These are phyloP conservation scores for Epizoanthus rinbou DNA, from an alignment of 92 coral and sea anemone species.

Conservation along the genomic window DNA sequence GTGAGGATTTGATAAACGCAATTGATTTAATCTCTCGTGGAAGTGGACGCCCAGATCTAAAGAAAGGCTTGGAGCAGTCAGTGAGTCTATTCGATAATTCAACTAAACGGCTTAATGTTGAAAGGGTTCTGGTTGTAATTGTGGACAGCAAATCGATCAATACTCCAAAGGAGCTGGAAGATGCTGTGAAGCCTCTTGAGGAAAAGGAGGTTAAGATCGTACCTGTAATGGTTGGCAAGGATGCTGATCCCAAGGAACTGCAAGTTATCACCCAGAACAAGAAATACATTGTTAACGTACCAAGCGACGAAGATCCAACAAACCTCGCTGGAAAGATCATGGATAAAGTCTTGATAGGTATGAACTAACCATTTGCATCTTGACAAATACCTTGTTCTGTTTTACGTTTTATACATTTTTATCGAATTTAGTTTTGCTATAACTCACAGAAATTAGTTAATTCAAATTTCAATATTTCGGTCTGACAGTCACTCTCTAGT, in stretches of 20 bases:
- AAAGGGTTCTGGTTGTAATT: constrained; percentile 70
- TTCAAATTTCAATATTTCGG: no score
- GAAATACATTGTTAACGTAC: constrained; percentile 51
- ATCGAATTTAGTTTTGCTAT: no score
- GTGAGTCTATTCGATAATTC: constrained; percentile 52
- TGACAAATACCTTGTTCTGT: no score
- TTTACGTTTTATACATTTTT: no score
- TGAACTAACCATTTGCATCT: not conserved
- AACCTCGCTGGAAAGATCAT: constrained; percentile 74
- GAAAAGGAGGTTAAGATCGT: constrained; percentile 72
- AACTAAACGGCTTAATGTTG: constrained; percentile 61
- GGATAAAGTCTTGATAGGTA: constrained; percentile 68
- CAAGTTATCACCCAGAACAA: constrained; percentile 59
- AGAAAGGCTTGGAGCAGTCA: constrained; percentile 63
- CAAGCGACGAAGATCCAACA: constrained; percentile 55
- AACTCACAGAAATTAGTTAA: no score
- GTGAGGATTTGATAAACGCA: constrained; percentile 18
- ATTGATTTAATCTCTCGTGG: constrained; percentile 46
- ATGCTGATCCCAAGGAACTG: constrained; percentile 58
- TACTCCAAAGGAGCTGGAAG: constrained; percentile 37
- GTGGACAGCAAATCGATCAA: constrained; percentile 52
- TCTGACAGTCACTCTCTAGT: no score
- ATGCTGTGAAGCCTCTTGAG: constrained; percentile 53
- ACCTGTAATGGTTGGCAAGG: constrained; percentile 77
- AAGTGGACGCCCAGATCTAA: constrained; percentile 64